A percentile compares a stretch with the other conserved stretches of the same genome.
Conservation (phyloP, 1,140 invertebrate species). For the Micrasema minimum region DNA sequence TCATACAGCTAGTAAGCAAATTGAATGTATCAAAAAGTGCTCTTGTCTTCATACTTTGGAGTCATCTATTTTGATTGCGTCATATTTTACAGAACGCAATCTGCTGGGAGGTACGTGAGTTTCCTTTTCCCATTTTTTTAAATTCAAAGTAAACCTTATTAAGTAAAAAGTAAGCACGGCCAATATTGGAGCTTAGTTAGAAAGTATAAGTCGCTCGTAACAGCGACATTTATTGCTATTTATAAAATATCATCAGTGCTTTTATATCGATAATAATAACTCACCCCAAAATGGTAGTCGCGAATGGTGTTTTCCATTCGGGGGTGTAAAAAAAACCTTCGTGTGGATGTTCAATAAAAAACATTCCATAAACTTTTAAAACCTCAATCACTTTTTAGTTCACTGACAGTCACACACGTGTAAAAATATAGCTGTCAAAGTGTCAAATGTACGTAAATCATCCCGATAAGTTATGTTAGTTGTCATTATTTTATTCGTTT, state of each 20-base stretch:
- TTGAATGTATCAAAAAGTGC: too few relatives aligned
- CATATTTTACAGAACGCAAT: slow-evolving; percentile 20
- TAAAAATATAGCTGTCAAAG: too few relatives aligned
- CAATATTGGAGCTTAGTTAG: slow-evolving; percentile 7
- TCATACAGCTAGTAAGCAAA: too few relatives aligned
- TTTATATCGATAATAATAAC: slow-evolving; percentile 51
- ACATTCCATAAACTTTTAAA: slow-evolving; percentile 42
- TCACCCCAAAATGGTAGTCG: slow-evolving; percentile 34
- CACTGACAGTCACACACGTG: too few relatives aligned
- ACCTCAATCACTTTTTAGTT: slow-evolving; percentile 41
- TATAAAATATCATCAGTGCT: slow-evolving; percentile 50
- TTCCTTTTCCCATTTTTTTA: too few relatives aligned
- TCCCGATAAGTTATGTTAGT: too few relatives aligned
- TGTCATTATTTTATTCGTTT: too few relatives aligned
- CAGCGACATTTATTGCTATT: slow-evolving; percentile 50
- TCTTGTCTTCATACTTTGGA: slow-evolving; percentile 11
- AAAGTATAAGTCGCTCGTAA: slow-evolving; percentile 40
- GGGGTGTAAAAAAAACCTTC: slow-evolving; percentile 17
- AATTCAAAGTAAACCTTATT: slow-evolving; percentile 41
- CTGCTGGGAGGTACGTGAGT: slow-evolving; percentile 1
- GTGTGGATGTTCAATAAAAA: slow-evolving; percentile 37
- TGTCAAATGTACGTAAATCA: too few relatives aligned
- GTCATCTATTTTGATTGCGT: slow-evolving; percentile 12
- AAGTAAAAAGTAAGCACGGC: slow-evolving; percentile 42
- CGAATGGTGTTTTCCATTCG: slow-evolving; percentile 22